Base-by-base conservation (phyloP, 2,888 invertebrate species). In the Tricholauxania praeusta region DNA sequence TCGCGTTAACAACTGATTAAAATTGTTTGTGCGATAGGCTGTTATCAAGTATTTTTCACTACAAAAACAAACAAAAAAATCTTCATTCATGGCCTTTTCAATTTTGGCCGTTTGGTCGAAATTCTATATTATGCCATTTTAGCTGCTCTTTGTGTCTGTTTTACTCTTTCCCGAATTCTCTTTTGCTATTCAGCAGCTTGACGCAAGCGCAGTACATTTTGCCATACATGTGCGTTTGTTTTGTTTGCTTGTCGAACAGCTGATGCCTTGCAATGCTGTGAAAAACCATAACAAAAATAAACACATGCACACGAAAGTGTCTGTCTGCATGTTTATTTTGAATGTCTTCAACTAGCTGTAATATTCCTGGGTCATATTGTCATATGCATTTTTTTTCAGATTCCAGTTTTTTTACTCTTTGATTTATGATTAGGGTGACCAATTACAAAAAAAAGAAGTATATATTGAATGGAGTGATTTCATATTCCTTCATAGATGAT, bases 1-100 rank as follows among this genome's bases (percentile, higher is more conserved):
- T 78, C 79, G 78, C 78, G 74, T 75, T 77, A 76, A 79, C 77
- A 79, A 82, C 82, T 82, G 79, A 74, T 72, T 76, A 14, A 73
- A 55, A 49, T 39, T 22, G 73, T n/a, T 62, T 19, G 60, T 5
- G 22, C 14, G 10, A 68, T 66, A 47, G 32, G 75, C 76, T 60
- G 74, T 82, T 82, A 83, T 83, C 66, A 71, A 19, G 15, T 73
- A 47, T 70, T 72, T 70, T 28, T 19, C 47, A 39, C 19, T 62
- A 39, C 39, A 39, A 39, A 39, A 39, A 39, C 39, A 39, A 39
- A 53, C 15, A 19, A 17, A 19, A 19, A 8, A 53, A 53, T 10
- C n/a, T 70, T 70, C 68, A 68, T 68, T 68, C 68, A 68, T 68
- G 51, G 22, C 47, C n/a, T 39, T 63, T 62, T 12, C 12, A 14